Evolutionary conservation across 2,888 invertebrate species (phyloP), one percentile per base, ranked within the genome.

Genomic region (Galerucella calmariensis): DNA sequence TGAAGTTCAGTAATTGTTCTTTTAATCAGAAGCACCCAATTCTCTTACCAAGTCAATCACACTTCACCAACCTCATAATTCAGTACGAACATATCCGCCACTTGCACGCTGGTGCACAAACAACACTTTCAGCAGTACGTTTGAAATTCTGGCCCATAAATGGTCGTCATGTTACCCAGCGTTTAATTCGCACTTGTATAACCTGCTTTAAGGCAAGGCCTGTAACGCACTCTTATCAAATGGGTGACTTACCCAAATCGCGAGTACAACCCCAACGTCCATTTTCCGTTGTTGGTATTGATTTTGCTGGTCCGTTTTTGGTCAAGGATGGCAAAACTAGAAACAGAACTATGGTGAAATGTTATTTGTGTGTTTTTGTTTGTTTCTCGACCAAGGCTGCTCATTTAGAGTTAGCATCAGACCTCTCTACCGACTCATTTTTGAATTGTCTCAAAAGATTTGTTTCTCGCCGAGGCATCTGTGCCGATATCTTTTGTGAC

Each of bases 361-460:
- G 59, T 0, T 82, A 80, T 65, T 69, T 79, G n/a, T 76, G 76
- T 11, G 69, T 81, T 12, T 81, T 81, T 67, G 72, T 79, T 11
- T 80, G 80, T 62, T 67, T 81, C 6, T 56, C 71, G 0, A 78
- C 76, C 2, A 81, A 81, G 56, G 79, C 81, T 0, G 67, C 76
- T 0, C 79, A 81, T 71, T 35, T 81, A 0, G 79, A 81, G 44
- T 44, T 80, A 11, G 44, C 80, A 0, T 69, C 56, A 10, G 79
- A 80, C 63, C 72, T 79, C 9, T 69, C 79, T 9, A 69, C 79
- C 12, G 67, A 75, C 2, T 48, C 76, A 3, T 82, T 82, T 67
- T 79, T 51, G 75, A 66, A 78, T 9, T 78, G 80, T 2, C 74
- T 83, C 9, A 70, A 73, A 51, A 75, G 83, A n/a, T 82, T 83